These are phyloP conservation scores for Heliconius hewitsoni DNA, from an alignment of 1,140 invertebrate species.

Conservation along the genomic window DNA sequence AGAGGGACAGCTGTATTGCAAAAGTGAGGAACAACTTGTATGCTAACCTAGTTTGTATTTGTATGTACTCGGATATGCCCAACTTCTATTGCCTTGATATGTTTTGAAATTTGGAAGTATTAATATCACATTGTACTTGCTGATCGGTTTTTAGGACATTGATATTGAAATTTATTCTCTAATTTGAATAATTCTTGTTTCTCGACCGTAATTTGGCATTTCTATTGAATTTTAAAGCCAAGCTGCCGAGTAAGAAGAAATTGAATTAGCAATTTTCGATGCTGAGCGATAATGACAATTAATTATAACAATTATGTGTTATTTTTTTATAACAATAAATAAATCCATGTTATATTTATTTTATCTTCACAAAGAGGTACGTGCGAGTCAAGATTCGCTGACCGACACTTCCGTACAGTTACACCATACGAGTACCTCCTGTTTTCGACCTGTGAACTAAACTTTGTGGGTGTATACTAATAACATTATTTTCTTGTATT, in stretches of 20 bases:
- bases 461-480: too few relatives aligned
- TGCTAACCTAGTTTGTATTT: neutral
- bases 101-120: neutral
- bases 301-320: neutral
- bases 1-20: neutral
- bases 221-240: neutral
- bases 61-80: neutral
- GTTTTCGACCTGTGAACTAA: too few relatives aligned
- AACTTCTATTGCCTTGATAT: neutral
- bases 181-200: neutral
- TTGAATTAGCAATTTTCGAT: neutral
- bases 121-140: neutral
- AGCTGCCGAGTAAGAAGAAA: neutral
- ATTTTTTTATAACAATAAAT: neutral
- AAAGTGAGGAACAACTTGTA: neutral
- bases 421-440: too few relatives aligned
- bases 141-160: neutral
- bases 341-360: too few relatives aligned
- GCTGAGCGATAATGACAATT: neutral
- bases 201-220: neutral
- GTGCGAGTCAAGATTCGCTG: too few relatives aligned
- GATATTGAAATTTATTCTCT: neutral
- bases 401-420: too few relatives aligned
- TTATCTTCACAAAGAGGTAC: too few relatives aligned
- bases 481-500: too few relatives aligned